phyloP scores from a whole-genome alignment of 1,140 invertebrate genomes.

The Drosophila kurseongensis region DNA sequence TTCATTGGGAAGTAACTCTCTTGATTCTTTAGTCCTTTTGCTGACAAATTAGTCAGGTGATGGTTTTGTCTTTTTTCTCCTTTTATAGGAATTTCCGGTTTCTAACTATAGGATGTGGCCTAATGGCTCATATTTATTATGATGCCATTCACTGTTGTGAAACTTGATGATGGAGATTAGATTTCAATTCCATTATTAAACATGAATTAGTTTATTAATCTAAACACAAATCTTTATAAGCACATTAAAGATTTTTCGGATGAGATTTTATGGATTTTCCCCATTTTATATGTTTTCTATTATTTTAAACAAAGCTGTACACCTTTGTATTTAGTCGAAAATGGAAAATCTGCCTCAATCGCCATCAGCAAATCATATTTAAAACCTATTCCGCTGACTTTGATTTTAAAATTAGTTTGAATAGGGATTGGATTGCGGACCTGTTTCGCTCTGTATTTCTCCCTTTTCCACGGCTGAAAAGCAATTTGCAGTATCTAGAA shows the following conservation, averaged over 20 bases:
- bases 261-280: neutral
- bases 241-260: neutral
- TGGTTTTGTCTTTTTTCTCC: neutral
- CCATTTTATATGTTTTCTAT: neutral
- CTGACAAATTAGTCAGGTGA: conserved; percentile 46
- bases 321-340: neutral
- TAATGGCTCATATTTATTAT: conserved; percentile 13
- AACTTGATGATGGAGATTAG: neutral
- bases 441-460: neutral
- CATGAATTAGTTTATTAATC: no score
- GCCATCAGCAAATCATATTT: neutral
- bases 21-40: conserved; percentile 23
- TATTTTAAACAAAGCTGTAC: neutral
- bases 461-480: conserved; percentile 26
- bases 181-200: neutral
- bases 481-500: conserved; percentile 54
- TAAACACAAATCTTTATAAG: no score
- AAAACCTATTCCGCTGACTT: neutral
- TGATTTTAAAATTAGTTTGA: conserved; percentile 14
- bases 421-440: conserved; percentile 19
- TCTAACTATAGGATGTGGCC: conserved; percentile 33
- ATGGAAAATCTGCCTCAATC: neutral
- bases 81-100: conserved; percentile 2
- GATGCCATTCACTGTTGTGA: conserved; percentile 7
- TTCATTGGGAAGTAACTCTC: conserved; percentile 38